phyloP scores from a whole-genome alignment of 2,888 invertebrate genomes.

The Lepidocyrtinus sp. region DNA sequence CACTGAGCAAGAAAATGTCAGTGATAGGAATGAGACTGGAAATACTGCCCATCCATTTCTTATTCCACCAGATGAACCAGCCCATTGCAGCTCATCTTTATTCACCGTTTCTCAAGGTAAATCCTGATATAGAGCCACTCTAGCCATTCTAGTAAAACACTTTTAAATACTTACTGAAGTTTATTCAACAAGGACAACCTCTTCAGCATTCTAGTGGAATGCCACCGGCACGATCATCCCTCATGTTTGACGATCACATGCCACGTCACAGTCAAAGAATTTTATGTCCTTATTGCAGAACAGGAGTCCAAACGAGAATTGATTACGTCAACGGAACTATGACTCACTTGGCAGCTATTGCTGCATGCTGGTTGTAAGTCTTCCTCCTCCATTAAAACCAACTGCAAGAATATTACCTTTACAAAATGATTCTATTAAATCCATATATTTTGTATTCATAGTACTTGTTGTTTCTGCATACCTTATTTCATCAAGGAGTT shows the following conservation, averaged over 20 bases:
- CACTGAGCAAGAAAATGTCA: background rate
- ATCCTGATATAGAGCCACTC: too few relatives aligned
- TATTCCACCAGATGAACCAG: too few relatives aligned
- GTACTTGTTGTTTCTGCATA: constrained; percentile 15
- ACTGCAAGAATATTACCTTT: too few relatives aligned
- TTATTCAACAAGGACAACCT: too few relatives aligned
- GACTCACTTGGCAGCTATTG: constrained; percentile 28
- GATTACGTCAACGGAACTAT: constrained; percentile 22
- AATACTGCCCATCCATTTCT: too few relatives aligned
- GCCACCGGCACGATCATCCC: background rate
- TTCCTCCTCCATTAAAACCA: background rate
- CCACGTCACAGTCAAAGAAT: constrained; percentile 19
- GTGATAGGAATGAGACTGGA: too few relatives aligned
- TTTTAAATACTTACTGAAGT: too few relatives aligned
- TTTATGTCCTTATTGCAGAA: constrained; percentile 33
- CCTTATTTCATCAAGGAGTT: constrained; percentile 30
- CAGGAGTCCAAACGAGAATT: background rate
- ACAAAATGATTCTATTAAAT: background rate
- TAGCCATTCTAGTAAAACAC: too few relatives aligned
- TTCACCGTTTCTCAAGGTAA: too few relatives aligned
- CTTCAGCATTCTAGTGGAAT: background rate
- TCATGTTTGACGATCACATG: background rate
- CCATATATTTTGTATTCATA: background rate
- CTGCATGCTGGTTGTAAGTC: constrained; percentile 32
- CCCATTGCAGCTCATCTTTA: too few relatives aligned